These are phyloP conservation scores for Sogatella furcifera DNA, from an alignment of 1,140 invertebrate genomes.

Conservation along the genomic window DNA sequence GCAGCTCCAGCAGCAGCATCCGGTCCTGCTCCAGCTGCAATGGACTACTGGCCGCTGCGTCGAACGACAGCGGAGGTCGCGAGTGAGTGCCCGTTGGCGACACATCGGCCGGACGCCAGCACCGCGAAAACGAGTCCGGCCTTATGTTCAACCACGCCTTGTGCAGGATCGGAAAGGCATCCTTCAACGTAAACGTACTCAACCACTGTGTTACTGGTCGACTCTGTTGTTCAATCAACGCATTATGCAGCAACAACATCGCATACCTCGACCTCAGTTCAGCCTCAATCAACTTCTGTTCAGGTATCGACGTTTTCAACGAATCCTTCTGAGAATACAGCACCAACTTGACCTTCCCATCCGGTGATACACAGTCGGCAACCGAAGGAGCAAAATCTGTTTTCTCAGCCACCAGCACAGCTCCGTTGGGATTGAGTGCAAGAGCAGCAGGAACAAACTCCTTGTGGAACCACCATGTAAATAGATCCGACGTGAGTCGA, in stretches of 20 bases:
- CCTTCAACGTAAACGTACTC: slow-evolving; percentile 35
- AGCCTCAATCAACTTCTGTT: slow-evolving; percentile 30
- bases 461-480: slow-evolving; percentile 41
- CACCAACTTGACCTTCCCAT: slow-evolving; percentile 33
- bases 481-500: slow-evolving; percentile 36
- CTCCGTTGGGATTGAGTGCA: slow-evolving; percentile 37
- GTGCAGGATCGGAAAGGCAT: slow-evolving; percentile 39
- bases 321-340: slow-evolving; percentile 8
- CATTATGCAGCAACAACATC: slow-evolving; percentile 29
- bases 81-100: slow-evolving; percentile 20
- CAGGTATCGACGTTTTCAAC: slow-evolving; percentile 28
- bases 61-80: slow-evolving; percentile 4
- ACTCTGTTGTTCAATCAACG: slow-evolving; percentile 19
- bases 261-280: slow-evolving; percentile 35
- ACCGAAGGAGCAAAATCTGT: slow-evolving; percentile 33
- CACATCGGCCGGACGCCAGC: slow-evolving; percentile 28
- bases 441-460: slow-evolving; percentile 40
- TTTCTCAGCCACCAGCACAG: slow-evolving; percentile 34
- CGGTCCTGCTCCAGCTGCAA: slow-evolving; percentile 26
- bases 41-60: slow-evolving; percentile 16
- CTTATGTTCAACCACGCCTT: slow-evolving; percentile 37
- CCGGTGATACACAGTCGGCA: slow-evolving; percentile 32
- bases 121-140: slow-evolving; percentile 34
- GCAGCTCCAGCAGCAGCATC: slow-evolving; percentile 31
- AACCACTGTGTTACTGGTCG: slow-evolving; percentile 28